A percentile compares a stretch with the other conserved stretches of the same genome.
These are phyloP conservation scores for Gonatopus flavifemur DNA, from an alignment of 1,140 invertebrate genomes.

Conservation along the genomic window DNA sequence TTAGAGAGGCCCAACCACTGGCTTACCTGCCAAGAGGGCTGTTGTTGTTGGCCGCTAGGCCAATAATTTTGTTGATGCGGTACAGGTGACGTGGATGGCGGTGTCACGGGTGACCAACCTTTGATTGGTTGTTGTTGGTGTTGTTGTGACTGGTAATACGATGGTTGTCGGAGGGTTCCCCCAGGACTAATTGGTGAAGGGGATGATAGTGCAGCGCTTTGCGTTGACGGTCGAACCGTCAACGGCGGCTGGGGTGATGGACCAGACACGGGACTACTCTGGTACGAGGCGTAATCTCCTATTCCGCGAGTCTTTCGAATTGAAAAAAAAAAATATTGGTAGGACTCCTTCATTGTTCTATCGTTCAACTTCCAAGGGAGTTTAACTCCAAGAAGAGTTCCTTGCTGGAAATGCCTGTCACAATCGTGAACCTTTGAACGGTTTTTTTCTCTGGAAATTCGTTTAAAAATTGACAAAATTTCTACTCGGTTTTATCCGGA, in stretches of 20 bases:
- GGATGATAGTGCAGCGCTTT: constrained; percentile 22
- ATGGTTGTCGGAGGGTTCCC: constrained; percentile 43
- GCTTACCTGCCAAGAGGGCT: constrained; percentile 31
- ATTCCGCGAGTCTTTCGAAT: constrained; percentile 48
- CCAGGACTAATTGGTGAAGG: constrained; percentile 42
- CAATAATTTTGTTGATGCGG: constrained; percentile 44
- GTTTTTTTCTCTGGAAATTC: too few relatives aligned
- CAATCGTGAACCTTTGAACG: too few relatives aligned
- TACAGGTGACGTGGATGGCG: constrained; percentile 54
- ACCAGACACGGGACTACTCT: constrained; percentile 43
- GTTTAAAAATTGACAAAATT: too few relatives aligned
- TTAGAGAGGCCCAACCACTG: too few relatives aligned
- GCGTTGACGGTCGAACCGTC: constrained; percentile 25
- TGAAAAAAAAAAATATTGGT: constrained; percentile 32
- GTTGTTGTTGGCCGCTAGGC: constrained; percentile 41
- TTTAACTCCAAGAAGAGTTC: too few relatives aligned
- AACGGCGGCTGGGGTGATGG: constrained; percentile 35
- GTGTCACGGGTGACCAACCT: constrained; percentile 46
- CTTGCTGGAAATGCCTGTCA: too few relatives aligned
- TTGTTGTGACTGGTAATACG: constrained; percentile 43
- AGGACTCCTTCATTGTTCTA: too few relatives aligned
- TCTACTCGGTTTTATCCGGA: too few relatives aligned
- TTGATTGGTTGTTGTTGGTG: constrained; percentile 31
- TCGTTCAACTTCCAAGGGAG: too few relatives aligned
- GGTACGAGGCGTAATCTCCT: constrained; percentile 47